Conservation (phyloP, 2,888 invertebrate species). For the Xanthia togata region DNA sequence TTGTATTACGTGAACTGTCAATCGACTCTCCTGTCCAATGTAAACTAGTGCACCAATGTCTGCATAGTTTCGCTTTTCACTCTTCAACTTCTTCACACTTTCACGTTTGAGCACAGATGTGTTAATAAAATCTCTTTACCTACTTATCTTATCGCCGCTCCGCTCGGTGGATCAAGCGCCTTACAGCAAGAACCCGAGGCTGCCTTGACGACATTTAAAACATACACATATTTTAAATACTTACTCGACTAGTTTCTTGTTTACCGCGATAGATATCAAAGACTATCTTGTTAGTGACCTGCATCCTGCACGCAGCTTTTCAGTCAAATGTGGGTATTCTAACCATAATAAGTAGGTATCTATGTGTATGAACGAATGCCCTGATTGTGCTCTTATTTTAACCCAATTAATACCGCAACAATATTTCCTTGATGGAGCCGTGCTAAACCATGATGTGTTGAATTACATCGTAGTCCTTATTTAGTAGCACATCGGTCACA, state of each 20-base stretch:
- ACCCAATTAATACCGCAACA: background rate
- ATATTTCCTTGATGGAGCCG: background rate
- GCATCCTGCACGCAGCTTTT: background rate
- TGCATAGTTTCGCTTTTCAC: background rate
- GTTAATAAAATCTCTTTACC: background rate
- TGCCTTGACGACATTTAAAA: background rate
- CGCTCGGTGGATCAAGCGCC: background rate
- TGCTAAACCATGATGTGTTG: background rate
- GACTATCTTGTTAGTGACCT: background rate
- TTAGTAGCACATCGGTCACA: too few species aligned
- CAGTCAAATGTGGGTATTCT: background rate
- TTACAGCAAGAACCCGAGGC: background rate
- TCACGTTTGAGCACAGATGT: too few species aligned
- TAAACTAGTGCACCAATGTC: background rate
- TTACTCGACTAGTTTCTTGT: conserved; percentile 15
- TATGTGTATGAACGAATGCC: background rate
- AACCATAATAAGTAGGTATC: background rate
- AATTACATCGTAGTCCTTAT: background rate
- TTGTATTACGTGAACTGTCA: background rate
- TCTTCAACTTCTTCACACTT: background rate
- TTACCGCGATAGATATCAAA: conserved; percentile 4
- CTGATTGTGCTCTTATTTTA: background rate
- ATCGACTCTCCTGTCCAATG: background rate
- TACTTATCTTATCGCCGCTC: background rate
- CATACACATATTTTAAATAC: background rate